phyloP scores from a whole-genome alignment of 2,113 vertebrate species.

The Ifrita kowaldi region DNA sequence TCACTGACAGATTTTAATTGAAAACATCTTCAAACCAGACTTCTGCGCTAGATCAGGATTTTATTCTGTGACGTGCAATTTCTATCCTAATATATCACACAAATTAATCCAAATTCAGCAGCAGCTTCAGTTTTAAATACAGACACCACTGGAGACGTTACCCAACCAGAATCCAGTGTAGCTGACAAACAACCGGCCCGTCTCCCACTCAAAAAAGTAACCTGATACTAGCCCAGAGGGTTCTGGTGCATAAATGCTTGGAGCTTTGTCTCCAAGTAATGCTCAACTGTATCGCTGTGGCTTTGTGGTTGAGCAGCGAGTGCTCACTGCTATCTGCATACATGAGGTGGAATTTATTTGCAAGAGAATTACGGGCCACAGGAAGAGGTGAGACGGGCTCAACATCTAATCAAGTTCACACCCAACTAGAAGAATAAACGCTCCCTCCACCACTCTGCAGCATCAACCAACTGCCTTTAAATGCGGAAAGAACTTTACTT shows the following conservation, averaged over 20 bases:
- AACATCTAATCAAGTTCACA: not conserved
- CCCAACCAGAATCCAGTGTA: not conserved
- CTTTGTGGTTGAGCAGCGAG: not conserved
- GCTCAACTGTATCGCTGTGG: not conserved
- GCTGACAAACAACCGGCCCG: fast-evolving
- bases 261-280: not conserved
- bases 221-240: not conserved
- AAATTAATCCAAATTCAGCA: not conserved
- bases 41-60: not conserved
- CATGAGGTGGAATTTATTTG: not conserved
- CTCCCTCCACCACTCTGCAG: not conserved
- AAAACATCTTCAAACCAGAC: slow-evolving; percentile 41
- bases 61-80: not conserved
- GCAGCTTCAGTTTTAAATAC: not conserved
- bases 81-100: not conserved
- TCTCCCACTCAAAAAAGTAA: not conserved
- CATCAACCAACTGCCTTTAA: not conserved
- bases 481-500: not conserved
- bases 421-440: not conserved
- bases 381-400: not conserved
- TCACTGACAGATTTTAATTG: slow-evolving; percentile 51
- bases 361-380: not conserved
- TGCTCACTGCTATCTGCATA: not conserved
- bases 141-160: not conserved
- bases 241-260: not conserved